Evolutionary conservation across 2,113 vertebrate species (phyloP).

Genomic region (Paratilapia polleni): DNA sequence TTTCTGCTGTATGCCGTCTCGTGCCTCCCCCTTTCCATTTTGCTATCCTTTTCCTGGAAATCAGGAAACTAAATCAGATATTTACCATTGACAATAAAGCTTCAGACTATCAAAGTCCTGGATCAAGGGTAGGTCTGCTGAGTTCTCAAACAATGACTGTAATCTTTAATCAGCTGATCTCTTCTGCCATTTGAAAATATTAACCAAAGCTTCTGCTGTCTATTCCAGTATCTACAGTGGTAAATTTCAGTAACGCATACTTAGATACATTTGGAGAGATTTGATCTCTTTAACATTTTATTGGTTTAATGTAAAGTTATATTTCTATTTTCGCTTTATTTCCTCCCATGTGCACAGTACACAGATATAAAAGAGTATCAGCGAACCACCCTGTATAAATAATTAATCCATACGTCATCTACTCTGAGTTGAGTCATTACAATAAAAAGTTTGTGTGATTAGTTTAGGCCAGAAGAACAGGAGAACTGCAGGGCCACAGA

Average conservation of each 20-base stretch:
- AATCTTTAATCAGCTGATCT: neutral
- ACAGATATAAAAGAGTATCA: neutral
- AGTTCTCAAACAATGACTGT: neutral
- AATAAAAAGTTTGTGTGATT: neutral
- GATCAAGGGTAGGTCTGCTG: neutral
- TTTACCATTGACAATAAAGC: slow-evolving; percentile 2
- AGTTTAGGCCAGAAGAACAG: neutral
- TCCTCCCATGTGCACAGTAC: neutral
- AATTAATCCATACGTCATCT: neutral
- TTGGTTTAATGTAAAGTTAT: neutral
- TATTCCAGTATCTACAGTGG: neutral
- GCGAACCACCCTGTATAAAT: neutral
- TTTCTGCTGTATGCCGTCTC: neutral
- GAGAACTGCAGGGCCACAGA: slow-evolving; percentile 1
- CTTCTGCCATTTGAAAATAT: neutral
- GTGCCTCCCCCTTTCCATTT: neutral
- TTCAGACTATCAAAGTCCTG: slow-evolving; percentile 33
- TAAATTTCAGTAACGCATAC: no score
- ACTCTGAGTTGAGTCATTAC: neutral
- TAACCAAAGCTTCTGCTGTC: neutral
- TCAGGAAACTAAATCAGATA: slow-evolving; percentile 22
- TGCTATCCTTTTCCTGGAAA: neutral
- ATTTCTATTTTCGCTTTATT: neutral
- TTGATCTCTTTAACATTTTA: neutral
- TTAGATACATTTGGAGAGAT: no score